Percentiles rank a stretch among this genome's conserved stretches.
phyloP scores from a whole-genome alignment of 2,888 invertebrate genomes.

The Iselma pallidipennis region DNA sequence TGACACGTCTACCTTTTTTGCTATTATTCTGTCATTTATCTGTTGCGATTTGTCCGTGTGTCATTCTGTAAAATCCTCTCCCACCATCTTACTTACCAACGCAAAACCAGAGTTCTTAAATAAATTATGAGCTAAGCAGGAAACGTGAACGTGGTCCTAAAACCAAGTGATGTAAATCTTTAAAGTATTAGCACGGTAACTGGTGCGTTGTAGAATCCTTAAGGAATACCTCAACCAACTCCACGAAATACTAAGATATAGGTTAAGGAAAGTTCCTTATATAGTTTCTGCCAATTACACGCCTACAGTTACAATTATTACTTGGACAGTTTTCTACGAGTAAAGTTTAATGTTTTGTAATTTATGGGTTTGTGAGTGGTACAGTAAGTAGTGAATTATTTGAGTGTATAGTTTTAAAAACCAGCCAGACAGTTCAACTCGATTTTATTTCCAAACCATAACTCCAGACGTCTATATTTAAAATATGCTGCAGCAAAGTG shows the following conservation, averaged over 20 bases:
- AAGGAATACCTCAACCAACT: background rate
- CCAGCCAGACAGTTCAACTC: background rate
- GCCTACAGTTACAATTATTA: conserved; percentile 53
- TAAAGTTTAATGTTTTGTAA: conserved; percentile 53
- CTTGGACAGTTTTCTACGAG: conserved; percentile 49
- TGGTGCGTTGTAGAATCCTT: background rate
- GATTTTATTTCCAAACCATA: background rate
- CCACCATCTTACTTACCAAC: background rate
- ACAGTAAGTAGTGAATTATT: conserved; percentile 41
- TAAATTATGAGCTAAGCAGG: conserved; percentile 24
- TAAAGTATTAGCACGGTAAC: conserved; percentile 17
- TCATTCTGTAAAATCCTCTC: background rate
- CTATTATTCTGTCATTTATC: too few species aligned
- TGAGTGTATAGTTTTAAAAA: conserved; percentile 40
- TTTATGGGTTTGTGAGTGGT: conserved; percentile 48
- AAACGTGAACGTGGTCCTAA: conserved; percentile 21
- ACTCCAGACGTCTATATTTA: background rate
- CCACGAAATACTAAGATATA: background rate
- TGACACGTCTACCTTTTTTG: too few species aligned
- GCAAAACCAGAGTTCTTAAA: conserved; percentile 10
- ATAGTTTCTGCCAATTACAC: conserved; percentile 46
- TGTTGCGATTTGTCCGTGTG: background rate
- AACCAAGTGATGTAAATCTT: conserved; percentile 19
- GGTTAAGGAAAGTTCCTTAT: background rate
- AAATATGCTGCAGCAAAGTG: background rate